phyloP scores from a whole-genome alignment of 2,888 invertebrate species.

The Globia sparganii region DNA sequence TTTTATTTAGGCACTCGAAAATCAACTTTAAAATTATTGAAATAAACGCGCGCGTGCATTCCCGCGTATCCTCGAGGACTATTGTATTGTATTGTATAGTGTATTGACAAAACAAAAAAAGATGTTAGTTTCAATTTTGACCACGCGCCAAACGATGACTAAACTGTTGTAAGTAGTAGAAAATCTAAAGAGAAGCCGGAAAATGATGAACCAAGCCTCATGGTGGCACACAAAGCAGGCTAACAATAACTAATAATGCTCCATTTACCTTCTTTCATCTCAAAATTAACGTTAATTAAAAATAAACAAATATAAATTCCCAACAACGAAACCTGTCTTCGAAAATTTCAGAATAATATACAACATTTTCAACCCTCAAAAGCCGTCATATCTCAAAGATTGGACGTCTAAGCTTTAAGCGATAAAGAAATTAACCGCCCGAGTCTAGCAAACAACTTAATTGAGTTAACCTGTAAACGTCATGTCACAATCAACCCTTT shows the following conservation, averaged over 20 bases:
- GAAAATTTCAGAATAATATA: conserved; percentile 55
- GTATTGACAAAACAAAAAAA: not conserved
- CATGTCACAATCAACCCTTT: conserved; percentile 81
- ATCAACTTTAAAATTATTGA: no score
- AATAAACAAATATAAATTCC: conserved; percentile 31
- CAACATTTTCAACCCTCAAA: conserved; percentile 60
- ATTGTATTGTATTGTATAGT: no score
- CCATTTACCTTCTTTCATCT: conserved; percentile 17
- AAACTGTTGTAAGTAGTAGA: not conserved
- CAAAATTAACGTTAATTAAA: conserved; percentile 32
- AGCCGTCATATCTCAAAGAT: conserved; percentile 63
- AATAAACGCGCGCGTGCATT: no score
- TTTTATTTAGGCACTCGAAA: no score
- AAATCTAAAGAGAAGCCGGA: not conserved
- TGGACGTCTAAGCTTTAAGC: conserved; percentile 63
- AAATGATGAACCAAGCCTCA: not conserved
- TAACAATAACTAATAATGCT: not conserved
- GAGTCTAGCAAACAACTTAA: conserved; percentile 78
- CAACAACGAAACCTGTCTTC: conserved; percentile 48
- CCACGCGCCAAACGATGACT: not conserved
- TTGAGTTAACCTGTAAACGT: conserved; percentile 86
- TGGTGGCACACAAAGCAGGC: not conserved
- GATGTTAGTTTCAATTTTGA: not conserved
- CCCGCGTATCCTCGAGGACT: no score
- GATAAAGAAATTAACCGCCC: conserved; percentile 76